phyloP scores from a whole-genome alignment of 2,113 vertebrate species.

The Lagopus muta region DNA sequence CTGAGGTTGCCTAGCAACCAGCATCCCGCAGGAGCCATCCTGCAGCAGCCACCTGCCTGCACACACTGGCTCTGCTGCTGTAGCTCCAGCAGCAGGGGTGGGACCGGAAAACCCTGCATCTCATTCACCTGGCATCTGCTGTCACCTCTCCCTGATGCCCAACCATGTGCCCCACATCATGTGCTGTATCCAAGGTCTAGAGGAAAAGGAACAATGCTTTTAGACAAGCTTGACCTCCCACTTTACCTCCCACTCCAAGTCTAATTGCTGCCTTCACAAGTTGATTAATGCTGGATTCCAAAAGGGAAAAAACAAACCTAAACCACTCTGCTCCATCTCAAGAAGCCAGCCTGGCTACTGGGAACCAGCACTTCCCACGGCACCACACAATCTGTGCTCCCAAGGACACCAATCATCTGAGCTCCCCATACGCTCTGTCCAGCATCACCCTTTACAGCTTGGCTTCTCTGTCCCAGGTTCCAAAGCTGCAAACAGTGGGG shows the following conservation, averaged over 20 bases:
- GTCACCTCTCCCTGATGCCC: not conserved
- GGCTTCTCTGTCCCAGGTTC: not conserved
- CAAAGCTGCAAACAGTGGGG: not conserved
- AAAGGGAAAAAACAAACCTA: not conserved
- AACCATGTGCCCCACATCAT: too few relatives aligned
- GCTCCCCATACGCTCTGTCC: not conserved
- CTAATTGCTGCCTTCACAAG: not conserved
- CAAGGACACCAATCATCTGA: fast-evolving
- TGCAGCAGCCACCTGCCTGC: not conserved
- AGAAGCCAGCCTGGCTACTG: not conserved
- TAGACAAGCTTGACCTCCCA: not conserved
- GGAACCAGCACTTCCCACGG: not conserved
- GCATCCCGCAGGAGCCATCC: constrained; percentile 33
- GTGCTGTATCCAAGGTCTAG: not conserved
- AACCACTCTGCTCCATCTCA: not conserved
- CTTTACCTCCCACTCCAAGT: not conserved
- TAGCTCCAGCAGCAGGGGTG: not conserved
- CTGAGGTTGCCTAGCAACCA: constrained; percentile 51
- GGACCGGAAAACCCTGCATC: not conserved
- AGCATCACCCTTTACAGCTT: not conserved
- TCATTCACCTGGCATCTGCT: not conserved
- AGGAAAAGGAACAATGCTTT: not conserved
- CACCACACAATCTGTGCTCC: not conserved
- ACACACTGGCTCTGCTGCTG: not conserved
- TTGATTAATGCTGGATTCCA: fast-evolving